Evolutionary conservation across 2,888 invertebrate genomes (phyloP).

Genomic region (Kryphioiulus occultus): DNA sequence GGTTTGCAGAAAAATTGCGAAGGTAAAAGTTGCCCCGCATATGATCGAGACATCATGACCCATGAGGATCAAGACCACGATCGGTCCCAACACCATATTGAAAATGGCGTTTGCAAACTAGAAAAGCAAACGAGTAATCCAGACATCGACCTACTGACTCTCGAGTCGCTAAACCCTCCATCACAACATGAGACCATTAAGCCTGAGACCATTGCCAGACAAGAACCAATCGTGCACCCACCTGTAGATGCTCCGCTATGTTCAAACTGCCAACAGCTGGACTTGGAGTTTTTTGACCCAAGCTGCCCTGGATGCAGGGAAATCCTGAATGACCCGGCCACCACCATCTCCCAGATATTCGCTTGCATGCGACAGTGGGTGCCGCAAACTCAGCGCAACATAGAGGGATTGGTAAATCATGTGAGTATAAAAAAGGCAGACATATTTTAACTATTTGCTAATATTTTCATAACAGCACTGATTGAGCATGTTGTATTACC

Average conservation of each 20-base stretch:
- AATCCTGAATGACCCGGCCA: conserved; percentile 59
- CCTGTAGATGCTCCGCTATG: conserved; percentile 65
- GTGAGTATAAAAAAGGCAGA: conserved; percentile 57
- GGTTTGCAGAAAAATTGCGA: too few species aligned
- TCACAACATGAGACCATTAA: neutral
- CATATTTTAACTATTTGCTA: neutral
- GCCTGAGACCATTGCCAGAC: neutral
- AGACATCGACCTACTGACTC: neutral
- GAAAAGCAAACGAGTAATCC: neutral
- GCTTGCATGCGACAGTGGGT: conserved; percentile 67
- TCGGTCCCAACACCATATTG: neutral
- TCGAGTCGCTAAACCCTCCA: neutral
- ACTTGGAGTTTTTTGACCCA: conserved; percentile 64
- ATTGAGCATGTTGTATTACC: too few species aligned
- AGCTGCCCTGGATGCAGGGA: conserved; percentile 63
- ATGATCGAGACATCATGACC: neutral
- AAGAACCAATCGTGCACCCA: conserved; percentile 30
- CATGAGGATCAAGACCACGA: neutral
- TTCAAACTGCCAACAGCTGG: conserved; percentile 62
- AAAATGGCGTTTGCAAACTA: neutral
- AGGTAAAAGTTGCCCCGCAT: too few species aligned
- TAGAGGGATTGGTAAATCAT: conserved; percentile 63
- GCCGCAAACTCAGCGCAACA: conserved; percentile 65
- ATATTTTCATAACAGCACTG: neutral
- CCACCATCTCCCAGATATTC: conserved; percentile 64